Evolutionary conservation across 1,140 invertebrate species (phyloP).

Genomic region (Homalodisca vitripennis): DNA sequence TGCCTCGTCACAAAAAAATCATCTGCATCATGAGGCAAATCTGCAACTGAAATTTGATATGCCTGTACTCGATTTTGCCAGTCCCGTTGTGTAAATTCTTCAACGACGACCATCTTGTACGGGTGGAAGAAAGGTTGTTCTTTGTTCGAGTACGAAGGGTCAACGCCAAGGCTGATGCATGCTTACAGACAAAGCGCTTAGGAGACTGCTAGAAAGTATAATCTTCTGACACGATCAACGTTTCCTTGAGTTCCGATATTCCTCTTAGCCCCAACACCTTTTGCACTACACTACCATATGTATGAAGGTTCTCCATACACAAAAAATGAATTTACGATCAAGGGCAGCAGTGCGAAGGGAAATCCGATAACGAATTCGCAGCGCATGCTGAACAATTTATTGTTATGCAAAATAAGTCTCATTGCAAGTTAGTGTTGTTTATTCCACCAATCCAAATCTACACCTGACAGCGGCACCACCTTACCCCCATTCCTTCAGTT

Average conservation of each 20-base stretch:
- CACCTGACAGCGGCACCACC: not conserved
- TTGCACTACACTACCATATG: not conserved
- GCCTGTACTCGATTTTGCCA: not conserved
- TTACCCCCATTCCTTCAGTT: not conserved
- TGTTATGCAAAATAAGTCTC: not conserved
- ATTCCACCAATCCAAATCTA: not conserved
- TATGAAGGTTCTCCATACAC: not conserved
- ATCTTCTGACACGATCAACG: not conserved
- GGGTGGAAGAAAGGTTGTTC: not conserved
- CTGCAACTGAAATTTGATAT: not conserved
- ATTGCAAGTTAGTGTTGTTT: not conserved
- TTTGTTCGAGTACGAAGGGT: too few species aligned
- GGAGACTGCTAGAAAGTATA: too few species aligned
- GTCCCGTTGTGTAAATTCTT: not conserved
- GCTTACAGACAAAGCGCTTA: not conserved
- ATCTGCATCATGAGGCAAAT: not conserved
- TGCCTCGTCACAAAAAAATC: not conserved
- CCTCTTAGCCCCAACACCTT: not conserved
- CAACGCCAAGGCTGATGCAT: not conserved
- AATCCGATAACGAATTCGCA: too few species aligned
- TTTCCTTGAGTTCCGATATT: not conserved
- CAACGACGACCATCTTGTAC: not conserved
- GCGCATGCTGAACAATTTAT: not conserved
- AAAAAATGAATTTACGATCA: not conserved
- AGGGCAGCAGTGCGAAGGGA: not conserved